These are phyloP conservation scores for Helicoverpa armigera DNA, from an alignment of 1,140 invertebrate species.

Conservation along the genomic window DNA sequence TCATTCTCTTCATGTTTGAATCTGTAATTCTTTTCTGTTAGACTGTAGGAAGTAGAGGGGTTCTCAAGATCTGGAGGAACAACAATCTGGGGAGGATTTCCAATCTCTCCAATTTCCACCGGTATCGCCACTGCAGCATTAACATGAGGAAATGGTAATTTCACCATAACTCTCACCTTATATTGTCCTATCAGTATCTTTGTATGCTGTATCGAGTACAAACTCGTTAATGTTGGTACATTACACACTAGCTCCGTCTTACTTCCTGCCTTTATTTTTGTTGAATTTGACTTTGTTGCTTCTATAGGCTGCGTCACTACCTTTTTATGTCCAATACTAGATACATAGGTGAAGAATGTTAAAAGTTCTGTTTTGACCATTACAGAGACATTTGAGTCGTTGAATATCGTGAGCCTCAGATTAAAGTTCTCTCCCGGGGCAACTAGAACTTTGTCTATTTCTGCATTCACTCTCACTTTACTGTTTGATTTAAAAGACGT, in stretches of 20 bases:
- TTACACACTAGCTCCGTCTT: background rate
- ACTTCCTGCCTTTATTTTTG: background rate
- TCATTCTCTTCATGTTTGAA: too few relatives aligned
- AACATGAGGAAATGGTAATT: slow-evolving; percentile 14
- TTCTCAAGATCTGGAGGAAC: background rate
- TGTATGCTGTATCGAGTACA: slow-evolving; percentile 24
- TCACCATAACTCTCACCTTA: slow-evolving; percentile 2
- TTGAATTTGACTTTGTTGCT: background rate
- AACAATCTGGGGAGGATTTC: background rate
- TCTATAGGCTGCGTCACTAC: background rate
- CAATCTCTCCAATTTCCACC: slow-evolving; percentile 12
- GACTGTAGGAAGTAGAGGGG: background rate
- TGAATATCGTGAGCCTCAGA: background rate
- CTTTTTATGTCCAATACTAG: background rate
- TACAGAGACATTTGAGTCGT: background rate
- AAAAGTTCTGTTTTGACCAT: slow-evolving; percentile 11
- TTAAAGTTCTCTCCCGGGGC: slow-evolving; percentile 1
- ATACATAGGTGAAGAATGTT: background rate
- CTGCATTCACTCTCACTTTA: background rate
- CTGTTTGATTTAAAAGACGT: background rate
- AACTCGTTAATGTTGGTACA: background rate
- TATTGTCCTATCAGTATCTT: background rate
- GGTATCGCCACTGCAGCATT: slow-evolving; percentile 14
- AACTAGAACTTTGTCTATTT: background rate
- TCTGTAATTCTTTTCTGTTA: too few relatives aligned